Percentiles rank a stretch among this genome's conserved stretches.
Conservation (phyloP, 2,888 invertebrate species). For the Drosophila flavopinicola region DNA sequence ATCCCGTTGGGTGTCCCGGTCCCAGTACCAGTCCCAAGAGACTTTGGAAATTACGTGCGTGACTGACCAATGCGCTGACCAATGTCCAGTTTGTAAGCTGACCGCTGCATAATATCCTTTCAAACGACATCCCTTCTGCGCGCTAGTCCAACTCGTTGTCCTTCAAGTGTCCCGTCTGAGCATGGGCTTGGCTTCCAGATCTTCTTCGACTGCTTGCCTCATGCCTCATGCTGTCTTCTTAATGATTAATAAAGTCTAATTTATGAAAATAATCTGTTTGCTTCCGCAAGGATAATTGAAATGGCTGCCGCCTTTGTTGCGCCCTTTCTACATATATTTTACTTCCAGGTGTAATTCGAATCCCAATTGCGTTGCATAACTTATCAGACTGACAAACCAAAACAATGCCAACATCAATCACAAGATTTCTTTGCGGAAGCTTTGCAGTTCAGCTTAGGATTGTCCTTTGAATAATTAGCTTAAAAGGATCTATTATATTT, state of each 20-base stretch:
- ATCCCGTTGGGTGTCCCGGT: constrained; percentile 61
- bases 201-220: constrained; percentile 18
- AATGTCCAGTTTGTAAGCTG: constrained; percentile 75
- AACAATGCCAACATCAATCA: constrained; percentile 84
- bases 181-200: constrained; percentile 20
- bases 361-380: constrained; percentile 59
- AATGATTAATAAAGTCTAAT: constrained; percentile 82
- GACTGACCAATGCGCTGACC: constrained; percentile 83
- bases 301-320: constrained; percentile 42
- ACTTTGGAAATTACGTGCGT: constrained; percentile 76
- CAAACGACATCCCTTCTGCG: constrained; percentile 46
- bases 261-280: constrained; percentile 82
- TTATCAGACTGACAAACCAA: constrained; percentile 69
- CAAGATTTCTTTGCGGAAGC: constrained; percentile 47
- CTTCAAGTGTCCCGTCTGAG: constrained; percentile 65
- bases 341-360: constrained; percentile 72
- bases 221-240: constrained; percentile 72
- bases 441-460: constrained; percentile 51
- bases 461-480: constrained; percentile 65
- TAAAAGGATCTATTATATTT: constrained; percentile 54
- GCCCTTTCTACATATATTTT: constrained; percentile 1
- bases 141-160: constrained; percentile 71
- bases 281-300: constrained; percentile 41
- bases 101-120: constrained; percentile 64
- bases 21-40: constrained; percentile 35